Evolutionary conservation across 2,888 invertebrate genomes (phyloP).

Genomic region (Ophion slaviceki): DNA sequence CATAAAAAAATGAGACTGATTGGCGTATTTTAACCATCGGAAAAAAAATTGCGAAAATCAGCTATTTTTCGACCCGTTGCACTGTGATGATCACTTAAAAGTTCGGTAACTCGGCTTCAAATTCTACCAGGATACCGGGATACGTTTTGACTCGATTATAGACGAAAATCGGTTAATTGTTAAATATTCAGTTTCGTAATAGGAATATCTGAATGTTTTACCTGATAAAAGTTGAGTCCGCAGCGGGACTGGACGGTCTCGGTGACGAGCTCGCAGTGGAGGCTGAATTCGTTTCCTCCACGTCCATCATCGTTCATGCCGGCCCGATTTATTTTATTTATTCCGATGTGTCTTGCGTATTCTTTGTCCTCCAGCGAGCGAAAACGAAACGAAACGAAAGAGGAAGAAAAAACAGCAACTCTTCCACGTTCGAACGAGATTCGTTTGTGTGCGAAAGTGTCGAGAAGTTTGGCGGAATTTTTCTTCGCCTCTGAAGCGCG

Average conservation of each 20-base stretch:
- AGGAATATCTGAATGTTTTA: constrained; percentile 53
- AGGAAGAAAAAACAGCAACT: not conserved
- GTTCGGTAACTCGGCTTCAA: too few species aligned
- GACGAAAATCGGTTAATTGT: too few species aligned
- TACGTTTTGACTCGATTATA: too few species aligned
- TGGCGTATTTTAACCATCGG: too few species aligned
- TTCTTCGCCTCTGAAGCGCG: too few species aligned
- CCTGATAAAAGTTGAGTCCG: constrained; percentile 82
- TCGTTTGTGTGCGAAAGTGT: not conserved
- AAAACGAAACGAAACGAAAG: not conserved
- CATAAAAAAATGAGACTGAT: too few species aligned
- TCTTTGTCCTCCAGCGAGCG: not conserved
- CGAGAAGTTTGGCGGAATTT: not conserved
- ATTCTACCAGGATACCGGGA: too few species aligned
- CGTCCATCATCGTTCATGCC: constrained; percentile 83
- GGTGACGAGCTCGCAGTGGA: constrained; percentile 82
- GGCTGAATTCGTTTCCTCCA: constrained; percentile 81
- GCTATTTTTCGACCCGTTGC: too few species aligned
- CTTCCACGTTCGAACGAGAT: not conserved
- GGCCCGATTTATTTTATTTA: constrained; percentile 60
- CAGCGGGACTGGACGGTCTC: constrained; percentile 81
- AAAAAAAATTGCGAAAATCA: too few species aligned
- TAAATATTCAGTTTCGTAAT: too few species aligned
- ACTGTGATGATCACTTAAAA: too few species aligned
- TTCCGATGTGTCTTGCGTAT: constrained; percentile 33